phyloP scores from a whole-genome alignment of 2,888 invertebrate species.

The Andrena marginata region DNA sequence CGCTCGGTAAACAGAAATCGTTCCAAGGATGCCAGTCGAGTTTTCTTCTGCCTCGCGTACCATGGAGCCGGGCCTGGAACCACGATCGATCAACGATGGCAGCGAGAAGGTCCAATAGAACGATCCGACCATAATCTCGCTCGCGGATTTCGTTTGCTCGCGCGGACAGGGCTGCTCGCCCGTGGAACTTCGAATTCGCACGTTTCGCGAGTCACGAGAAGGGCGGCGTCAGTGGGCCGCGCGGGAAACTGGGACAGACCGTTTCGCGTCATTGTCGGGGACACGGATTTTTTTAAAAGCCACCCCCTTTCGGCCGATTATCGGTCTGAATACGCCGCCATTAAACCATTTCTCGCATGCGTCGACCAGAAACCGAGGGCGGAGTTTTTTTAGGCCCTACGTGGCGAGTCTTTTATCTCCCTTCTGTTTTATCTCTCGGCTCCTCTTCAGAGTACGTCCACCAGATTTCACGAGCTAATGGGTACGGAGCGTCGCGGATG shows the following conservation, averaged over 20 bases:
- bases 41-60: conserved; percentile 35
- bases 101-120: neutral
- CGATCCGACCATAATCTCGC: conserved; percentile 25
- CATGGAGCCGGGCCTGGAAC: conserved; percentile 8
- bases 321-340: conserved; percentile 36
- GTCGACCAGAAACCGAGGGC: neutral
- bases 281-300: conserved; percentile 47
- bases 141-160: conserved; percentile 13
- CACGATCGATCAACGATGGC: conserved; percentile 12
- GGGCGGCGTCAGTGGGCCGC: conserved; percentile 56
- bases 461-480: conserved; percentile 41
- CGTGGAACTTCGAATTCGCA: conserved; percentile 47
- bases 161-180: neutral
- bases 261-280: conserved; percentile 42
- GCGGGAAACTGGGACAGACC: conserved; percentile 49
- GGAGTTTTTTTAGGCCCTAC: neutral
- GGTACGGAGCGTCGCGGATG: conserved; percentile 20
- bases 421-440: neutral
- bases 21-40: conserved; percentile 15
- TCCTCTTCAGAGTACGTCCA: conserved; percentile 6
- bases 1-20: conserved; percentile 47
- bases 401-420: too few relatives aligned
- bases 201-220: conserved; percentile 41
- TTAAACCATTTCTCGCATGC: conserved; percentile 38
- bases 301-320: conserved; percentile 23